Evolutionary conservation across 2,113 vertebrate species (phyloP), one percentile per base, ranked within the genome.

Genomic region (Lutjanus erythropterus): DNA sequence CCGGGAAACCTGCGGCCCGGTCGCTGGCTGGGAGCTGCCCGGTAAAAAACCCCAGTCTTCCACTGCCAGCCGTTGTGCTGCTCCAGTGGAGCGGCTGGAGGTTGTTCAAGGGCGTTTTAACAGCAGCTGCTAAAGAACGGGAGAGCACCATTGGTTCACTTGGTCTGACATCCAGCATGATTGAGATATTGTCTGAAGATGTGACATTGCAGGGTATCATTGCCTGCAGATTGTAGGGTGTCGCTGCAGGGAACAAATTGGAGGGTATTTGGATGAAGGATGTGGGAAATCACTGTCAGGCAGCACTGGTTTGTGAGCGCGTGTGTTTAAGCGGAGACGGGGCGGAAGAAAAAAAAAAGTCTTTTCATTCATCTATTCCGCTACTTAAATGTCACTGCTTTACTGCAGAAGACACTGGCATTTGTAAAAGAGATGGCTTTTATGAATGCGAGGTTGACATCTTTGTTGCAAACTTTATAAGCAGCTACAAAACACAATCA

Each of bases 121-220:
- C 49, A 58, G 59, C 65, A 35, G 65, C 44, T 55, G 41, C 27
- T 77, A 44, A 61, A 80, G 35, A 76, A 83, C 16, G 12, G 46
- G 27, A 50, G 44, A 65, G 67, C 60, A 27, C 53, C 29, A 60
- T 5, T 74, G 42, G 67, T 62, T 76, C 58, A 59, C 62, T 60
- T 80, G 64, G 27, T 19, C 23, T 74, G 59, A 29, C 58, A 78
- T 72, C 50, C 47, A 21, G 49, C 25, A 9, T 73, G 81, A 90
- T 81, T 71, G 75, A 88, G 79, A 86, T 87, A 62, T 74, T 44
- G 66, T 75, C 49, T 85, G 58, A 72, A 67, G 75, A 84, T 59
- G 56, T 53, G 78, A 73, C 65, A 81, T 75, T 71, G 68, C 44
- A 35, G 56, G 33, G 74, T 68, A 47, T 87, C 39, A 83, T 65